These are phyloP conservation scores for Norana najaformis DNA, from an alignment of 2,888 invertebrate species.

Conservation along the genomic window DNA sequence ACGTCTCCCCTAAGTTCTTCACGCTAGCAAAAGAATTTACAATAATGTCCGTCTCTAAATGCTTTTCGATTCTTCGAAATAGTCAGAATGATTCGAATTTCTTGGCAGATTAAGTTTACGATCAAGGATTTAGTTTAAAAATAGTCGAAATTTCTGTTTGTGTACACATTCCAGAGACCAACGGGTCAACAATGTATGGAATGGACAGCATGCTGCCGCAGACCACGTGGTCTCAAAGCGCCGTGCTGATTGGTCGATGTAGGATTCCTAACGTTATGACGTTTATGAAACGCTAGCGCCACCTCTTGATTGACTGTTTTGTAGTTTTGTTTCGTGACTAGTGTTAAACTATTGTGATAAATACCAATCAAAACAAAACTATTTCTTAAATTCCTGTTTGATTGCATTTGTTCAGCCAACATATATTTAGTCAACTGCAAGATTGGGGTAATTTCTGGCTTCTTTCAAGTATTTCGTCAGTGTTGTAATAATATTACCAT, in stretches of 20 bases:
- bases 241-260: background rate
- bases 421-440: background rate
- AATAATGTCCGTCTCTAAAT: background rate
- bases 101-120: background rate
- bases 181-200: slow-evolving; percentile 23
- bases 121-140: background rate
- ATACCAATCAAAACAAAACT: background rate
- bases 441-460: background rate
- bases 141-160: background rate
- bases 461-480: background rate
- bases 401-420: background rate
- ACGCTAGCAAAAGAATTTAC: background rate
- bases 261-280: background rate
- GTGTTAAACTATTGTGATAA: background rate
- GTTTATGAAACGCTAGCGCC: slow-evolving; percentile 13
- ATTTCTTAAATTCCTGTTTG: background rate
- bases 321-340: background rate
- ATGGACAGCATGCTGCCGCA: slow-evolving; percentile 18
- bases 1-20: background rate
- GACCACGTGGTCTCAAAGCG: background rate
- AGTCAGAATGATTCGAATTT: background rate
- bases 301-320: background rate
- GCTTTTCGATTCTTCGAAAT: background rate
- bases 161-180: slow-evolving; percentile 22
- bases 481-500: background rate